A percentile compares a stretch with the other conserved stretches of the same genome.
phyloP scores from a whole-genome alignment of 2,113 vertebrate species.

The human region DNA sequence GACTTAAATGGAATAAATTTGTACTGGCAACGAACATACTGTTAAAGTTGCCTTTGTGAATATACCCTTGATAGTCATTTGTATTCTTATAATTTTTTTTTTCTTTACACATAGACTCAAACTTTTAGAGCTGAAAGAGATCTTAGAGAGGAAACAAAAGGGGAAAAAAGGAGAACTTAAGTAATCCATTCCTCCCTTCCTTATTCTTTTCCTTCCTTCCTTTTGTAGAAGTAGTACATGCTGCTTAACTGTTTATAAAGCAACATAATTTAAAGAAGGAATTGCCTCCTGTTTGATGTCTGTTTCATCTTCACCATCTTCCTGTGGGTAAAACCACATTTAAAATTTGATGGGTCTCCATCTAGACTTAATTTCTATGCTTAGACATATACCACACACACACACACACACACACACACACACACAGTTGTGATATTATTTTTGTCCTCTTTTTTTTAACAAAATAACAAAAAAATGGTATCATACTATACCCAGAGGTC shows the following conservation, averaged over 20 bases:
- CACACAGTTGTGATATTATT: not conserved
- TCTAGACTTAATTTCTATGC: not conserved
- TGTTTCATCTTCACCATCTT: not conserved
- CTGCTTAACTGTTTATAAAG: not conserved
- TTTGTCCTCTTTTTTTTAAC: not conserved
- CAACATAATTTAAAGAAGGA: not conserved
- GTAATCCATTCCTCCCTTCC: not conserved
- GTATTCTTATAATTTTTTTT: not conserved
- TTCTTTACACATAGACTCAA: not conserved
- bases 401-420: not conserved
- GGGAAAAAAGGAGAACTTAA: not conserved
- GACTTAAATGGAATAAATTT: not conserved
- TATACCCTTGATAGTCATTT: not conserved
- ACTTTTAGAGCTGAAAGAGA: not conserved
- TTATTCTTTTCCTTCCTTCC: not conserved
- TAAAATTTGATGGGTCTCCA: not conserved
- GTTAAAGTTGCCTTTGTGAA: not conserved
- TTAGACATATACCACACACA: not conserved
- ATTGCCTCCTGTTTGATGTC: not conserved
- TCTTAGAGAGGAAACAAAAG: not conserved
- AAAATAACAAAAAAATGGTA: not conserved
- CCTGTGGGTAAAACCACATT: not conserved
- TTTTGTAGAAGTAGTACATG: not conserved
- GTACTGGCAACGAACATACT: not conserved
- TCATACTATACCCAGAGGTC: not conserved